These are phyloP conservation scores for Dreissena rostriformis DNA, from an alignment of 1,140 invertebrate genomes.

Conservation along the genomic window DNA sequence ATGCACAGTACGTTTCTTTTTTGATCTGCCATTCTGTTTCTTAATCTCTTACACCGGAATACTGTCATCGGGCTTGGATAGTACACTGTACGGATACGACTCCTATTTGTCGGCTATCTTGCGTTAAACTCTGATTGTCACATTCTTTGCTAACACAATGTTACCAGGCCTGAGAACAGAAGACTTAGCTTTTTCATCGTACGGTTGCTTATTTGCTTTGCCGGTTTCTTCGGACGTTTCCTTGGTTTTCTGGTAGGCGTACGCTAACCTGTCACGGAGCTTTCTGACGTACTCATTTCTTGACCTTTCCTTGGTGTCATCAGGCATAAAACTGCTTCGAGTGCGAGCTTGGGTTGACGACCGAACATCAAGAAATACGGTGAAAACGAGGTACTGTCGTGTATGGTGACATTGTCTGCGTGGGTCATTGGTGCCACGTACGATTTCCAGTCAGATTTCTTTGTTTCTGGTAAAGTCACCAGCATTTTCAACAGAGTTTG, in stretches of 20 bases:
- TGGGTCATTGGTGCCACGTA: background rate
- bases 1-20: slow-evolving; percentile 10
- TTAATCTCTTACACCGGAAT: slow-evolving; percentile 1
- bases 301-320: background rate
- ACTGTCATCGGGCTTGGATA: background rate
- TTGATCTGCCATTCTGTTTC: slow-evolving; percentile 13
- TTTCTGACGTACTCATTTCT: background rate
- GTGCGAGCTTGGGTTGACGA: slow-evolving; percentile 1
- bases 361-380: slow-evolving; percentile 25
- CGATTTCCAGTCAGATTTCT: slow-evolving; percentile 15
- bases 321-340: slow-evolving; percentile 9
- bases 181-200: slow-evolving; percentile 10
- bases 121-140: slow-evolving; percentile 13
- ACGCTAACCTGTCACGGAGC: background rate
- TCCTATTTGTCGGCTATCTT: slow-evolving; percentile 36
- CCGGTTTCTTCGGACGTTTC: background rate
- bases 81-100: slow-evolving; percentile 15
- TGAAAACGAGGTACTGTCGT: slow-evolving; percentile 6
- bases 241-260: slow-evolving; percentile 14
- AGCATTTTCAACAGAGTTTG: slow-evolving; percentile 30
- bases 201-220: slow-evolving; percentile 33
- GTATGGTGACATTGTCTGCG: slow-evolving; percentile 14
- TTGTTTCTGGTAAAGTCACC: slow-evolving; percentile 1
- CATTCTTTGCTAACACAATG: slow-evolving; percentile 11
- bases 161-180: background rate